Evolutionary conservation across 2,113 vertebrate species (phyloP), one percentile per base, ranked within the genome.

Genomic region (Chloropsis hardwickii): DNA sequence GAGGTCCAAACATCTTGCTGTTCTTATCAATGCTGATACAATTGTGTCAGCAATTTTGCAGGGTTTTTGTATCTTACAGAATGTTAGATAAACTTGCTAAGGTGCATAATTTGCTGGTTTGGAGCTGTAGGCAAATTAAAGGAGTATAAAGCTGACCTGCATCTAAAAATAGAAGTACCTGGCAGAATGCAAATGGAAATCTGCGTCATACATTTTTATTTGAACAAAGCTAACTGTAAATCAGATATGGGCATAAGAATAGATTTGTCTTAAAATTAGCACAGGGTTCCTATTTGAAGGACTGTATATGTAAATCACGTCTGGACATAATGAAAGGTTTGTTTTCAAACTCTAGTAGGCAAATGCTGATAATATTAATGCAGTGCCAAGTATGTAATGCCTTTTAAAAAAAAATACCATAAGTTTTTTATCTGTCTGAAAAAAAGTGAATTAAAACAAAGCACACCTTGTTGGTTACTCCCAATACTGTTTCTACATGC

Each of bases 151-250:
- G 7, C 69, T 86, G 66, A 72, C 50, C 29, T 97, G 37, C 50
- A 39, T 60, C 77, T 95, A 90, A 97, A 95, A 90, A 92, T 85
- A 95, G 92, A 92, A 80, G 33, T 65, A 89, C 66, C 72, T 91
- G 84, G 76, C 66, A 94, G 74, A 88, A 85, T 76, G 37, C 58
- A 73, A 82, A 58, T 93, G 57, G 81, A 74, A 91, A 95, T 70
- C 42, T 93, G 47, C 28, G 42, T 95, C 81, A 95, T 13, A 29
- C n/a, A 9, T 88, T 90, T 94, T 88, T 87, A 89, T 89, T 92
- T 87, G 67, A 90, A 77, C 67, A 73, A 91, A 83, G 92, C 64
- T 39, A 53, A 82, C 47, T 80, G 66, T 82, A 94, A 88, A 95
- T 95, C 91, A 93, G 81, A 90, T 85, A 71, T 83, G 81, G 40